Conservation (phyloP, 2,113 vertebrate genomes). For the Platycercus adscitus region DNA sequence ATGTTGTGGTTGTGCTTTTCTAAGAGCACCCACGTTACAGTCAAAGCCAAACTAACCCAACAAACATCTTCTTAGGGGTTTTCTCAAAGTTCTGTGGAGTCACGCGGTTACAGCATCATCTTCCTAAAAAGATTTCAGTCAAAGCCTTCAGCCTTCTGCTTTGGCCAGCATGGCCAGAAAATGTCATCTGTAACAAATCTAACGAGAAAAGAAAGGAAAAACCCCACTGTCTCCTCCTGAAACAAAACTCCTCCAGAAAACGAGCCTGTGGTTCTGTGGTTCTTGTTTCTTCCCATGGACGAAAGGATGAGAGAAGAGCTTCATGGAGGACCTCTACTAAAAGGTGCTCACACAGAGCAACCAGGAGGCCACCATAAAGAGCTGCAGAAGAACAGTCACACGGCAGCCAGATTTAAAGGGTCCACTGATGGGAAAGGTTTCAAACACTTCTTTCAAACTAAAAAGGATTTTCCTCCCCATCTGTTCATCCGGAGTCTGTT, state of each 20-base stretch:
- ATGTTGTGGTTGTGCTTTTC: not conserved
- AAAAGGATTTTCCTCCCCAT: not conserved
- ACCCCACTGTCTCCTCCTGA: not conserved
- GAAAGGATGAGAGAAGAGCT: not conserved
- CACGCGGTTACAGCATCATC: fast-evolving
- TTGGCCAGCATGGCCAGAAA: not conserved
- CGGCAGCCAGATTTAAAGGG: not conserved
- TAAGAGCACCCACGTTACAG: not conserved
- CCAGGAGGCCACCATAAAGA: not conserved
- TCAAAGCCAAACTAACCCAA: not conserved
- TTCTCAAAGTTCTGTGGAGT: not conserved
- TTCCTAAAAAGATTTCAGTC: not conserved
- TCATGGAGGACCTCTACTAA: not conserved
- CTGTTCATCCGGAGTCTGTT: not conserved
- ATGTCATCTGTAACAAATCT: not conserved
- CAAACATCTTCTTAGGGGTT: not conserved
- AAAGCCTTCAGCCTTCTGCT: not conserved
- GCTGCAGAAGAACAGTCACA: not conserved
- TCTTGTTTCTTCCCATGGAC: not conserved
- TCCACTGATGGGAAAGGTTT: not conserved
- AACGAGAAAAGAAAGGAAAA: not conserved
- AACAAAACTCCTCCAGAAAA: not conserved
- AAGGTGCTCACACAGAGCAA: not conserved
- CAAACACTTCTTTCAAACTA: not conserved
- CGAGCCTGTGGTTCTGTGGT: not conserved